Conservation (phyloP, 2,888 invertebrate species). For the Patella pellucida region DNA sequence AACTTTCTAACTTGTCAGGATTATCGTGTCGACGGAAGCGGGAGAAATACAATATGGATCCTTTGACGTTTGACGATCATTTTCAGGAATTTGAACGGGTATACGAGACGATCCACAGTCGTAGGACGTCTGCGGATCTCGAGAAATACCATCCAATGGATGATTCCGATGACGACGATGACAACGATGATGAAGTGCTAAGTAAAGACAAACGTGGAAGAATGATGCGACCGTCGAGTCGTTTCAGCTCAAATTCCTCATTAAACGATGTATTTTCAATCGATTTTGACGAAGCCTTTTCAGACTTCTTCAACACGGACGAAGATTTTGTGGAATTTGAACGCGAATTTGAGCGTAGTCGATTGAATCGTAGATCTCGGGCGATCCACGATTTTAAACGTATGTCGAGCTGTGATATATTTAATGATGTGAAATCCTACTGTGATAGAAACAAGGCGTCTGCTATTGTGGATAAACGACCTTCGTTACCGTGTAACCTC, state of each 20-base stretch:
- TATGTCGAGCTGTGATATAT: conserved; percentile 60
- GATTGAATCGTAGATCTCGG: conserved; percentile 51
- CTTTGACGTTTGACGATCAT: conserved; percentile 61
- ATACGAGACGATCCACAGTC: conserved; percentile 59
- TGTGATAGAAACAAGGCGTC: conserved; percentile 52
- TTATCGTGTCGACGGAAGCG: not conserved
- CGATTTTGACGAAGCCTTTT: conserved; percentile 50
- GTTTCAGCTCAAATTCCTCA: conserved; percentile 14
- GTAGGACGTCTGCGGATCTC: conserved; percentile 35
- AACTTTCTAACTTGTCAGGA: not conserved
- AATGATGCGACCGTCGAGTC: conserved; percentile 13
- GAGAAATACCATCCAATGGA: conserved; percentile 8
- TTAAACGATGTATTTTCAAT: conserved; percentile 11
- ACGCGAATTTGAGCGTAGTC: conserved; percentile 59
- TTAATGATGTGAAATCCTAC: conserved; percentile 59
- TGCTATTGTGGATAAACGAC: not conserved
- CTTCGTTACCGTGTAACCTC: conserved; percentile 14
- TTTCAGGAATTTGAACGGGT: conserved; percentile 65
- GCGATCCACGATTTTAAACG: conserved; percentile 45
- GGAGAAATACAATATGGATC: conserved; percentile 48
- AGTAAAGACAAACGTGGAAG: not conserved
- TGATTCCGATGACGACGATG: conserved; percentile 17
- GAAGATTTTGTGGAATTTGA: conserved; percentile 62
- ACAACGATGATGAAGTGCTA: not conserved
- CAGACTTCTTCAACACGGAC: conserved; percentile 63